phyloP scores from a whole-genome alignment of 30 jellyfish, hydroid and myxozoan genomes.

The Rhopilema esculentum region DNA sequence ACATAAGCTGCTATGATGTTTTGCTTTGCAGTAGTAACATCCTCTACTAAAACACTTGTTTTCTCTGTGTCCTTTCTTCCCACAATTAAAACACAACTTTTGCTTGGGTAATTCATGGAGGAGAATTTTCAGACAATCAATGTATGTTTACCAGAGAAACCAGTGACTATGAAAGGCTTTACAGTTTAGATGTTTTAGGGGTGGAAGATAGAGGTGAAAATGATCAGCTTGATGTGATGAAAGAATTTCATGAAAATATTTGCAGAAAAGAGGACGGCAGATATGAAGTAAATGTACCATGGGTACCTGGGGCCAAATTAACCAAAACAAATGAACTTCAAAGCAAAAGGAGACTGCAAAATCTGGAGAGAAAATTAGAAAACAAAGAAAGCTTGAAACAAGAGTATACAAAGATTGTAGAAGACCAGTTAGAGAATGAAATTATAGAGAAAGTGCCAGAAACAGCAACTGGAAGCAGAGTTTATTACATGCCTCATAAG shows the following conservation, averaged over 20 bases:
- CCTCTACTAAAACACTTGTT: not conserved
- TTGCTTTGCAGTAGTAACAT: conserved; percentile 15
- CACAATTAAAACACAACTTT: conserved; percentile 33
- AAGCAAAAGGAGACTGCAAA: conserved; percentile 18
- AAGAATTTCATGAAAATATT: conserved; percentile 20
- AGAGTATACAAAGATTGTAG: conserved; percentile 21
- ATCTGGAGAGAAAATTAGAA: not conserved
- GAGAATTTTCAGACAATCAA: not conserved
- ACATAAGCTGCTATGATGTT: conserved; percentile 35
- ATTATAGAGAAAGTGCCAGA: conserved; percentile 40
- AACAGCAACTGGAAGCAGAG: not conserved
- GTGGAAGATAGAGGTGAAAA: conserved; percentile 46
- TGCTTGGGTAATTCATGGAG: conserved; percentile 61
- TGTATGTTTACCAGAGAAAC: conserved; percentile 22
- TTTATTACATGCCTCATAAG: not conserved
- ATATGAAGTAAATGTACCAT: conserved; percentile 27
- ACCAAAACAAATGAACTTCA: conserved; percentile 32
- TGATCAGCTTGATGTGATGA: conserved; percentile 28
- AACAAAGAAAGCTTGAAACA: not conserved
- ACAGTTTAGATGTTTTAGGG: conserved; percentile 31
- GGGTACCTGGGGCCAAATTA: conserved; percentile 26
- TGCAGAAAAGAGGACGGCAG: conserved; percentile 36
- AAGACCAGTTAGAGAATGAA: conserved; percentile 8
- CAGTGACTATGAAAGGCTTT: conserved; percentile 42
- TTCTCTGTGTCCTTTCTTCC: no score